Evolutionary conservation across 1,140 invertebrate genomes (phyloP), one percentile per base, ranked within the genome.

Genomic region (Euwallacea similis): DNA sequence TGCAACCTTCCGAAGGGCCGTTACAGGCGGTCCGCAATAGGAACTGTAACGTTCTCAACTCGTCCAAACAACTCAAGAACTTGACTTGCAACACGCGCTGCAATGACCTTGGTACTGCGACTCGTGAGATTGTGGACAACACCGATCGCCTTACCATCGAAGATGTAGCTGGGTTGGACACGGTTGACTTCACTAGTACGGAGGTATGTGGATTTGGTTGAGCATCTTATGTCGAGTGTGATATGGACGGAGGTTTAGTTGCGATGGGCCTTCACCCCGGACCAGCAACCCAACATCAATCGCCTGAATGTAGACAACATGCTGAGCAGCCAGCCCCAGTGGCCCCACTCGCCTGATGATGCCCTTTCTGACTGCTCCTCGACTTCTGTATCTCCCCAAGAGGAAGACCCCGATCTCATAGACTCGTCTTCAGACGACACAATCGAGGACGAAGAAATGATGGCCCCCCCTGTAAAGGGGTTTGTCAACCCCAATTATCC

Each of bases 401-500:
- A 82, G 59, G 80, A 81, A 73, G 80, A 82, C 21, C 75, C 78
- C 11, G 77, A 79, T 71, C 77, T 77, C 0, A 55, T 44, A 4
- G 80, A 81, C 58, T 79, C 79, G 33, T 82, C 81, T 0, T 80
- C 81, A 53, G 81, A 81, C 41, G 77, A 78, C 64, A 82, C 81
- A 70, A 58, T 78, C 60, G 76, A 73, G 66, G 53, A 15, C n/a
- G 59, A 42, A 61, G 21, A 33, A 33, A 33, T 33, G 21, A 13
- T 61, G 73, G 47, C 61, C 56, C 46, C 71, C 7, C 76, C 75
- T 66, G 83, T 84, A n/a, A 84, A 89, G 72, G 89, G 90, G 54
- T 91, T 92, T 68, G 88, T 91, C 73, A 92, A 92, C 81, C 90
- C 90, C 7, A 93, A 93, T 80, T 92, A 92, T 81, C 90, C 90